phyloP scores from a whole-genome alignment of 2,797 vertebrate species.

The Aratinga solstitialis region DNA sequence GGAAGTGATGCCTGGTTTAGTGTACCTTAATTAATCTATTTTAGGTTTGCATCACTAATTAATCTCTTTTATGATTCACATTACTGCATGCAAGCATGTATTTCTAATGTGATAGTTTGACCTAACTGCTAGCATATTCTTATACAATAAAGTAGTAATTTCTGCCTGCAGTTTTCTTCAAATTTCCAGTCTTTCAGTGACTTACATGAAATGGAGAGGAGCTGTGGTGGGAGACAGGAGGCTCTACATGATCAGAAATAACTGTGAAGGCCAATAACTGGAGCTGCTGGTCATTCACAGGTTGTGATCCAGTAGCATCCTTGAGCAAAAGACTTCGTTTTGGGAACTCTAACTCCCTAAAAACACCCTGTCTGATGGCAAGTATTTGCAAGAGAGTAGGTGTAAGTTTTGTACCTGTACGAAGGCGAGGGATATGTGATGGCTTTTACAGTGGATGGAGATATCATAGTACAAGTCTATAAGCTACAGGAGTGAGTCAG shows the following conservation, averaged over 20 bases:
- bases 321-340: neutral
- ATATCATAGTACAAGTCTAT: neutral
- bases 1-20: slow-evolving; percentile 26
- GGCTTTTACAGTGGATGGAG: neutral
- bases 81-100: neutral
- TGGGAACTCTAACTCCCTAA: neutral
- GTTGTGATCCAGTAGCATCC: neutral
- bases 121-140: slow-evolving; percentile 5
- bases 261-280: neutral
- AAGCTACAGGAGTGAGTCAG: neutral
- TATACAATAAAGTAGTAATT: slow-evolving; percentile 6
- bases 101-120: neutral
- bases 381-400: neutral
- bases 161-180: neutral
- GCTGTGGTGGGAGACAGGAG: neutral
- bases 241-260: neutral
- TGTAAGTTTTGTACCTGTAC: neutral
- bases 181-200: neutral
- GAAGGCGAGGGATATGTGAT: neutral
- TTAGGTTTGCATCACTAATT: slow-evolving; percentile 37
- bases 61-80: slow-evolving; percentile 29
- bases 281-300: neutral
- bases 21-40: slow-evolving; percentile 33
- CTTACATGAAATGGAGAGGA: neutral
- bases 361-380: neutral